Evolutionary conservation across 2,113 vertebrate species (phyloP).

Genomic region (Neolamprologus brichardi): DNA sequence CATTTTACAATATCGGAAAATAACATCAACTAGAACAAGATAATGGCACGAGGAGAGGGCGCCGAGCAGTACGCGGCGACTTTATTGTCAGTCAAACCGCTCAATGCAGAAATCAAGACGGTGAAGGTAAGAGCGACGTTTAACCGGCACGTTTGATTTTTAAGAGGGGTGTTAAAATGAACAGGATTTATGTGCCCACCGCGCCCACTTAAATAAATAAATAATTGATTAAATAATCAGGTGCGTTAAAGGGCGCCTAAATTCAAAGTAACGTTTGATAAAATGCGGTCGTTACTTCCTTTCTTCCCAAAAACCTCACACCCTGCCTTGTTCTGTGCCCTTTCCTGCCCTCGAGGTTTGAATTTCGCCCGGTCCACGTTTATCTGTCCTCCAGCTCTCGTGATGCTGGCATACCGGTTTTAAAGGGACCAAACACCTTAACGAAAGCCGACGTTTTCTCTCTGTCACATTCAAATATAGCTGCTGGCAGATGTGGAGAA

Average conservation of each 20-base stretch:
- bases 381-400: background rate
- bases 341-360: background rate
- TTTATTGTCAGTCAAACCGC: slow-evolving; percentile 36
- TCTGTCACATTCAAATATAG: background rate
- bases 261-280: background rate
- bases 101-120: slow-evolving; percentile 21
- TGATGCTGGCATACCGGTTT: background rate
- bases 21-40: background rate
- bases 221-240: background rate
- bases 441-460: background rate
- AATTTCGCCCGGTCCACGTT: background rate
- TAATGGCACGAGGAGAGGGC: slow-evolving; percentile 62
- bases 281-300: background rate
- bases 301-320: background rate
- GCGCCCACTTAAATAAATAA: background rate
- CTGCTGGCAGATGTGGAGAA: background rate
- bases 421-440: background rate
- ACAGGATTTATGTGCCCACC: background rate
- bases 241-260: background rate
- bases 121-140: slow-evolving; percentile 27
- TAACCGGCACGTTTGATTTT: background rate
- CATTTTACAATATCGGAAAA: background rate
- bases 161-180: background rate
- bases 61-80: slow-evolving; percentile 37
- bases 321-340: background rate